Conservation (phyloP, 2,888 invertebrate species). For the Tenthredo scrophulariae region DNA sequence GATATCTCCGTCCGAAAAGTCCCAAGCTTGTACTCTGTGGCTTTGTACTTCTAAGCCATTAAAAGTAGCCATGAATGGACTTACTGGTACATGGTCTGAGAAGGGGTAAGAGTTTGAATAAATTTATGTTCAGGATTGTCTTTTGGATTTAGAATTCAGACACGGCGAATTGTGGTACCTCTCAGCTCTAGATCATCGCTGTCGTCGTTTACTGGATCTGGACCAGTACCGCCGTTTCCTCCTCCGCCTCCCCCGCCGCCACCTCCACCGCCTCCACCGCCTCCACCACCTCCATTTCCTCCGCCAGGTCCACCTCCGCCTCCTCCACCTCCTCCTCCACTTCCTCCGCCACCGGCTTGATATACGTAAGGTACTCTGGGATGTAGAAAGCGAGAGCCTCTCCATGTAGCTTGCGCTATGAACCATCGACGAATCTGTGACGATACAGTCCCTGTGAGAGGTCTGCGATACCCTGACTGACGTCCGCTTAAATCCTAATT, state of each 20-base stretch:
- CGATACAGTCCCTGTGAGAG: slow-evolving; percentile 52
- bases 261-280: background rate
- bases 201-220: slow-evolving; percentile 71
- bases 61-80: slow-evolving; percentile 62
- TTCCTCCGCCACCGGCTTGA: background rate
- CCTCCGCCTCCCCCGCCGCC: background rate
- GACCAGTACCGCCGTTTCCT: slow-evolving; percentile 53
- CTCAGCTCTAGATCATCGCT: slow-evolving; percentile 71
- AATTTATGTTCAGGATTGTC: background rate
- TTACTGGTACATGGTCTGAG: slow-evolving; percentile 67
- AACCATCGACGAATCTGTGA: slow-evolving; percentile 62
- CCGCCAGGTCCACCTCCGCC: slow-evolving; percentile 56
- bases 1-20: slow-evolving; percentile 85
- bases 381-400: slow-evolving; percentile 59
- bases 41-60: slow-evolving; percentile 76
- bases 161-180: slow-evolving; percentile 61
- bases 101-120: background rate
- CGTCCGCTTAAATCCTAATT: slow-evolving; percentile 56
- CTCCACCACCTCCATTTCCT: background rate
- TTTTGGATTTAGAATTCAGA: slow-evolving; percentile 16
- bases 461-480: slow-evolving; percentile 46
- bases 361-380: slow-evolving; percentile 56
- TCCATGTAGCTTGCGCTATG: slow-evolving; percentile 60
- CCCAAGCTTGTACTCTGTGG: slow-evolving; percentile 92
- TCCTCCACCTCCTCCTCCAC: slow-evolving; percentile 56